phyloP scores from a whole-genome alignment of 2,888 invertebrate genomes.

The Morpho helenor region DNA sequence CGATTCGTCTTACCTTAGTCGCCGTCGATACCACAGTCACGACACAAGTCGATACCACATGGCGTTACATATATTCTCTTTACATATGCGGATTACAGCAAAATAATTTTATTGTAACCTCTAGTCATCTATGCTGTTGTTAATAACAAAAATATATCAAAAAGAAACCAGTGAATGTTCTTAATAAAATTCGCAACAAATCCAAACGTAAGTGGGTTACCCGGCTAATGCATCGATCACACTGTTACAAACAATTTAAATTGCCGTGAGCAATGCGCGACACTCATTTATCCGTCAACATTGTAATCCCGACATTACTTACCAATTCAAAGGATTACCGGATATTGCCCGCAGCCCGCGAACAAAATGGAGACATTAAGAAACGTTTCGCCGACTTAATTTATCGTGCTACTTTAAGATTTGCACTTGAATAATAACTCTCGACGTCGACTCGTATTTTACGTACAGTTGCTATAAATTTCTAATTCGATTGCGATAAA shows the following conservation, averaged over 20 bases:
- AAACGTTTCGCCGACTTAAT: constrained; percentile 11
- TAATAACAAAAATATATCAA: neutral
- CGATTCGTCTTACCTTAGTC: too few species aligned
- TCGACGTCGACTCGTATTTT: neutral
- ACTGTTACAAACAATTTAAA: constrained; percentile 22
- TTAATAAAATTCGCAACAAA: constrained; percentile 5
- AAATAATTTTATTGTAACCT: too few species aligned
- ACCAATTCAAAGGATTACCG: constrained; percentile 22
- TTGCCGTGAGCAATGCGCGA: constrained; percentile 15
- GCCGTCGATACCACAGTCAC: too few species aligned
- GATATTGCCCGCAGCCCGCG: constrained; percentile 16
- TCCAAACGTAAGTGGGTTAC: constrained; percentile 16
- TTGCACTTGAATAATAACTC: neutral
- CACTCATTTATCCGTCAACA: constrained; percentile 21
- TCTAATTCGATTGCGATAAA: too few species aligned
- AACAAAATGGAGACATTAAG: constrained; percentile 13
- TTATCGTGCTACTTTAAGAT: constrained; percentile 1
- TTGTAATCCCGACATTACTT: constrained; percentile 18
- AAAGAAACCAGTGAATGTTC: neutral
- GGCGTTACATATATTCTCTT: too few species aligned
- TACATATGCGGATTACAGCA: too few species aligned
- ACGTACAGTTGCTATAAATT: too few species aligned
- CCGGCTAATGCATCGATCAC: constrained; percentile 23
- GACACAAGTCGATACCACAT: too few species aligned
- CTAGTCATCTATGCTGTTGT: too few species aligned